phyloP scores from a whole-genome alignment of 2,888 invertebrate species.

The Didymodactylos carnosus region DNA sequence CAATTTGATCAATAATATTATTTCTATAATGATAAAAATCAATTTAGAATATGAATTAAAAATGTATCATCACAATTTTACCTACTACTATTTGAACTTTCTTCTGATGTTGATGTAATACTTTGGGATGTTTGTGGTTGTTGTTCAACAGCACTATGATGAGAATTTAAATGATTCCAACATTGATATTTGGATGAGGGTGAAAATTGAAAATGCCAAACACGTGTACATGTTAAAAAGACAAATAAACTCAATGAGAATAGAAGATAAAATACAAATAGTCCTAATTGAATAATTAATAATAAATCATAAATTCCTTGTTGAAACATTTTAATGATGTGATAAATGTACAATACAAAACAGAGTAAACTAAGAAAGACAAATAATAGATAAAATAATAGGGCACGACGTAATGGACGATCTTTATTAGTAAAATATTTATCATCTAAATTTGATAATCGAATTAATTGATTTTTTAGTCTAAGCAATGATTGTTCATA shows the following conservation, averaged over 20 bases:
- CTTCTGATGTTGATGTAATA: background rate
- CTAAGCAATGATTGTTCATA: background rate
- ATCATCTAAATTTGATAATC: background rate
- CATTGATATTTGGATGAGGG: too few relatives aligned
- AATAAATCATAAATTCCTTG: background rate
- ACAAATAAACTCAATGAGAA: background rate
- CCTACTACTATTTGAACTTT: too few relatives aligned
- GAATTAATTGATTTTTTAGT: background rate
- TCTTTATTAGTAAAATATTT: background rate
- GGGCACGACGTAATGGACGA: background rate
- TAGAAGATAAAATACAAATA: background rate
- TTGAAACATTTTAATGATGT: background rate
- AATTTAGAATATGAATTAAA: background rate
- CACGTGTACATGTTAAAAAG: background rate
- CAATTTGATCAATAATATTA: too few relatives aligned
- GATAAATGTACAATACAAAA: background rate
- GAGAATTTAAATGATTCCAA: background rate
- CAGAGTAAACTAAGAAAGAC: background rate
- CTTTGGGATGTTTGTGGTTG: too few relatives aligned
- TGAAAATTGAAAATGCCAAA: too few relatives aligned
- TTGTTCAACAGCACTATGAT: background rate
- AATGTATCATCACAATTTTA: background rate
- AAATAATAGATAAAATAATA: background rate
- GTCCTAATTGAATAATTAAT: background rate
- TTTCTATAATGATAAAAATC: background rate